Conservation (phyloP, 2,888 invertebrate genomes). For the Apamea anceps region DNA sequence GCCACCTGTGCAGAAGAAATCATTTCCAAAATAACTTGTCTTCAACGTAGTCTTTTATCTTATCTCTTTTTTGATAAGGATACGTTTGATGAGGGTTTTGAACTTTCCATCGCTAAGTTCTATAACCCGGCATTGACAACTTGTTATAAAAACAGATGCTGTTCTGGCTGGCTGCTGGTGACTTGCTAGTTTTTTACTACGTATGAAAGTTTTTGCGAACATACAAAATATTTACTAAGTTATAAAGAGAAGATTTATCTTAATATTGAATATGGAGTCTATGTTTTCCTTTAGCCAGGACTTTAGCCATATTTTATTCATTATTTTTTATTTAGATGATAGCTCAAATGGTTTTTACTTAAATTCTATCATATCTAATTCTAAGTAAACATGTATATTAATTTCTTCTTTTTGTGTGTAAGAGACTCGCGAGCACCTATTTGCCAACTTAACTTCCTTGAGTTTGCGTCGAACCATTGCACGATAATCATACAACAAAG, state of each 20-base stretch:
- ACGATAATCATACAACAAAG: slow-evolving; percentile 28
- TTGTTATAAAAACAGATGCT: too few species aligned
- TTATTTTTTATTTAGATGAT: neutral
- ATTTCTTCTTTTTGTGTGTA: neutral
- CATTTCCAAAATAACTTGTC: too few species aligned
- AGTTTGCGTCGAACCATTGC: slow-evolving; percentile 5
- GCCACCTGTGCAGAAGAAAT: too few species aligned
- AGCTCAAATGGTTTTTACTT: neutral
- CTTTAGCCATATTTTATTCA: neutral
- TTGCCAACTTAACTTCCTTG: neutral
- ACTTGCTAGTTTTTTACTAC: too few species aligned
- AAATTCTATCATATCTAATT: neutral
- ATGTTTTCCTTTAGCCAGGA: neutral
- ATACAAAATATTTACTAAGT: neutral
- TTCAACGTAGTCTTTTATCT: too few species aligned
- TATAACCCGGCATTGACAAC: too few species aligned
- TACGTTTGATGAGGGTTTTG: too few species aligned
- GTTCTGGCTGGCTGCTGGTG: too few species aligned
- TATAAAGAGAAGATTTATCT: neutral
- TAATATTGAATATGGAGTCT: neutral
- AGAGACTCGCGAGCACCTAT: neutral
- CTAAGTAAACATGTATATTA: neutral
- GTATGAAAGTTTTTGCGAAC: neutral
- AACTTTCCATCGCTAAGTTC: too few species aligned
- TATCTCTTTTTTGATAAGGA: too few species aligned